Conservation (phyloP, 37 sponge, comb jelly and placozoan species). For the Geodia barretti region DNA sequence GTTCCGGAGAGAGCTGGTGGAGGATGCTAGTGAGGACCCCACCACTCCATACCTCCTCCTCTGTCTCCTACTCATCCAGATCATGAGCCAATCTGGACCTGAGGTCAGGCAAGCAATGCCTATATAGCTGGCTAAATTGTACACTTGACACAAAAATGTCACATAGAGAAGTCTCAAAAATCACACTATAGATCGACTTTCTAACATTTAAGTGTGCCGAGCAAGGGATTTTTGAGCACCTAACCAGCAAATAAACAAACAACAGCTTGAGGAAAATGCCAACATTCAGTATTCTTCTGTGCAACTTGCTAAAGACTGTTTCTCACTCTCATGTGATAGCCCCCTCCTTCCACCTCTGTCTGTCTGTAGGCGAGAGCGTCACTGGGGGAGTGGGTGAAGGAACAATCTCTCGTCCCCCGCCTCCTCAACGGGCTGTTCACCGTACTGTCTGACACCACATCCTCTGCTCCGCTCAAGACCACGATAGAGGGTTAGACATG, state of each 20-base stretch:
- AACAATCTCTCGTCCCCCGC: slow-evolving; percentile 42
- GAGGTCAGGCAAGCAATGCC: too few species aligned
- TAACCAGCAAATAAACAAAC: too few species aligned
- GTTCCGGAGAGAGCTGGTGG: slow-evolving; percentile 22
- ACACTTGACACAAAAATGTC: too few species aligned
- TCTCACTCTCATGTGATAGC: not conserved
- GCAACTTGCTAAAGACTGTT: too few species aligned
- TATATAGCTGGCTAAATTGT: too few species aligned
- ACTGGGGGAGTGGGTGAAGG: slow-evolving; percentile 62
- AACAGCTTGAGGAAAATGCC: too few species aligned
- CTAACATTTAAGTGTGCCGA: too few species aligned
- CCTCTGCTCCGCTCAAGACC: not conserved
- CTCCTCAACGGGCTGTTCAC: slow-evolving; percentile 58
- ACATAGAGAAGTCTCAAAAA: too few species aligned
- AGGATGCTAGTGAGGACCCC: not conserved
- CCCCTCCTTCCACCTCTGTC: not conserved
- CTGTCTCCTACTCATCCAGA: slow-evolving; percentile 51
- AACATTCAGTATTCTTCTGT: too few species aligned
- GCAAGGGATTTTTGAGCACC: too few species aligned
- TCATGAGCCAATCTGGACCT: slow-evolving; percentile 30
- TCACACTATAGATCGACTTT: too few species aligned
- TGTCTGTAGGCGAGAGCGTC: slow-evolving; percentile 33
- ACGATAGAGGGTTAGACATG: not conserved
- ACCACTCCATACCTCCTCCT: slow-evolving; percentile 44
- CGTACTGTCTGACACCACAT: slow-evolving; percentile 16